Conservation (phyloP, 2,113 vertebrate genomes). For the Butorides virescens region DNA sequence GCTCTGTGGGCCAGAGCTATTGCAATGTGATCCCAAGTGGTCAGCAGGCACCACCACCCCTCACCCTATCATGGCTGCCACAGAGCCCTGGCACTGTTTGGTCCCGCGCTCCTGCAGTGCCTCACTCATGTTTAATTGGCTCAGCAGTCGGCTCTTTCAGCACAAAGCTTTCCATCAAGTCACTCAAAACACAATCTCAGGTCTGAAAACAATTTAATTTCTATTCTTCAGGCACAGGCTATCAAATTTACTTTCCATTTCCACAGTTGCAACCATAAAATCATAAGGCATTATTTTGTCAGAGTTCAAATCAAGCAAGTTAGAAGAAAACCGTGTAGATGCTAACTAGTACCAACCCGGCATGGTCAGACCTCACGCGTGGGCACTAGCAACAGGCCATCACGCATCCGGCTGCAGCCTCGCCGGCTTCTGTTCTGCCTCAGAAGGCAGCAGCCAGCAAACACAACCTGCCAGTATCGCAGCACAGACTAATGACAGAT, state of each 20-base stretch:
- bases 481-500: not conserved
- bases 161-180: not conserved
- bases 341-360: no score
- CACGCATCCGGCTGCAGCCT: accelerated
- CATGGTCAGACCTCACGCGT: accelerated
- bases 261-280: not conserved
- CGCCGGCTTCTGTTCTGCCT: not conserved
- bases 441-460: not conserved
- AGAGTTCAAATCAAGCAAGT: not conserved
- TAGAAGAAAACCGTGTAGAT: not conserved
- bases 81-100: not conserved
- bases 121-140: accelerated
- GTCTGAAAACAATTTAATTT: not conserved
- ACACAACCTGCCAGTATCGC: not conserved
- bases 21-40: accelerated
- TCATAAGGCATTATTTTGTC: not conserved
- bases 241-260: not conserved
- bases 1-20: accelerated
- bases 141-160: accelerated
- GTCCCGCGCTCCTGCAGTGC: accelerated
- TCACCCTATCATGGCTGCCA: not conserved
- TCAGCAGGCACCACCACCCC: not conserved
- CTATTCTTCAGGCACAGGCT: not conserved
- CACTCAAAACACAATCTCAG: not conserved
- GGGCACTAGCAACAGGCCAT: not conserved